Conservation (phyloP, 1,140 invertebrate genomes). For the Bombus superbus region DNA sequence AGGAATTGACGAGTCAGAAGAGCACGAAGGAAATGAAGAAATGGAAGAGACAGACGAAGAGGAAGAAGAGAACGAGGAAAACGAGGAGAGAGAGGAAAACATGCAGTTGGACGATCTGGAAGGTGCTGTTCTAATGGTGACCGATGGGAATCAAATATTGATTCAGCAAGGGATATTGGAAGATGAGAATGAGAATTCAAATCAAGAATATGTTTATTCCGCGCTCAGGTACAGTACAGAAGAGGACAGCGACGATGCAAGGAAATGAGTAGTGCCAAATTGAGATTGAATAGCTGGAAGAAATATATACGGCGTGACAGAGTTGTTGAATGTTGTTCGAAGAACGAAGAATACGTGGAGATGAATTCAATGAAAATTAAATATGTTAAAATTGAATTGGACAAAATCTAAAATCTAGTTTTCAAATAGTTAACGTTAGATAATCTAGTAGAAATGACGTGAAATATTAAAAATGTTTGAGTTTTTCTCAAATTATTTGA, state of each 20-base stretch:
- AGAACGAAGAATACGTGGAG: conserved; percentile 33
- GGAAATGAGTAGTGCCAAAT: conserved; percentile 65
- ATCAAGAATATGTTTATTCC: conserved; percentile 69
- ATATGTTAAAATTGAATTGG: neutral
- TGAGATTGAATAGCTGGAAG: conserved; percentile 31
- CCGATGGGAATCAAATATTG: conserved; percentile 80
- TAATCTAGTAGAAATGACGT: neutral
- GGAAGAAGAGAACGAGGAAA: conserved; percentile 48
- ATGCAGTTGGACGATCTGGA: conserved; percentile 70
- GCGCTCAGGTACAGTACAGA: conserved; percentile 66
- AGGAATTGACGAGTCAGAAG: no score
- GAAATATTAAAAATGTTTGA: neutral
- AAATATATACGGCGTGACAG: neutral
- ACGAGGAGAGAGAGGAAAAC: conserved; percentile 51
- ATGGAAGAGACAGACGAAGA: conserved; percentile 7
- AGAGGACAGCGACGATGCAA: conserved; percentile 43
- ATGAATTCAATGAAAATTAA: conserved; percentile 1
- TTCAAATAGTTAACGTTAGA: neutral
- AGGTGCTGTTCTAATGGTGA: conserved; percentile 79
- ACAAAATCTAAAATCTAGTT: neutral
- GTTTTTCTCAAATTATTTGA: neutral
- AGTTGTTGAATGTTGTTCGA: conserved; percentile 23
- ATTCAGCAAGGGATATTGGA: conserved; percentile 75
- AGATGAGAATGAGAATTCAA: conserved; percentile 76
- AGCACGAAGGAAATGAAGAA: conserved; percentile 12